Evolutionary conservation across 2,888 invertebrate genomes (phyloP).

Genomic region (Latheticus oryzae): DNA sequence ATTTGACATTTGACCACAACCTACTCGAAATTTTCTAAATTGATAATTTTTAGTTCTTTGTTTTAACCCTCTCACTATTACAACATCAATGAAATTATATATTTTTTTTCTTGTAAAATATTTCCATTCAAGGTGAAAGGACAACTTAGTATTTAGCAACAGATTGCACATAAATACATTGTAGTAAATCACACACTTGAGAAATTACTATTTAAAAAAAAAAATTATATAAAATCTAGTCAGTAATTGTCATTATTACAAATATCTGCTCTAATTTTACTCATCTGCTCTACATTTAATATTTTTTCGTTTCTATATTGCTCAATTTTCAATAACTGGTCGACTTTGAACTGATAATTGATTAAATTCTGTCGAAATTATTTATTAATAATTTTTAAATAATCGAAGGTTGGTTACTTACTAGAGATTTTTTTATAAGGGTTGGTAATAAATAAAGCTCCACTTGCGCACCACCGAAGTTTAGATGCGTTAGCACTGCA

Average conservation of each 20-base stretch:
- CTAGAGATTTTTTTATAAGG: too few relatives aligned
- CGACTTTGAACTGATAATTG: constrained; percentile 33
- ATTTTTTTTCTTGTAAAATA: too few relatives aligned
- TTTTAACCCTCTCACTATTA: too few relatives aligned
- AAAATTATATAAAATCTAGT: too few relatives aligned
- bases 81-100: too few relatives aligned
- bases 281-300: not conserved
- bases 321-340: constrained; percentile 23
- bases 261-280: not conserved
- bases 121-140: too few relatives aligned
- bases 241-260: too few relatives aligned
- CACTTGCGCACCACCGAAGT: constrained; percentile 8
- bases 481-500: constrained; percentile 20
- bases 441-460: constrained; percentile 3
- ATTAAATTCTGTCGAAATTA: constrained; percentile 9
- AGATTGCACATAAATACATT: too few relatives aligned
- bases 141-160: too few relatives aligned
- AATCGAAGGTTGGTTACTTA: constrained; percentile 2
- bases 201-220: too few relatives aligned
- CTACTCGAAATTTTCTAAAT: not conserved
- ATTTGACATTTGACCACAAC: constrained; percentile 1
- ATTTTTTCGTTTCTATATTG: not conserved
- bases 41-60: too few relatives aligned
- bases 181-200: too few relatives aligned
- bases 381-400: not conserved